These are phyloP conservation scores for Drosophila flavopinicola DNA, from an alignment of 2,888 invertebrate genomes.

Conservation along the genomic window DNA sequence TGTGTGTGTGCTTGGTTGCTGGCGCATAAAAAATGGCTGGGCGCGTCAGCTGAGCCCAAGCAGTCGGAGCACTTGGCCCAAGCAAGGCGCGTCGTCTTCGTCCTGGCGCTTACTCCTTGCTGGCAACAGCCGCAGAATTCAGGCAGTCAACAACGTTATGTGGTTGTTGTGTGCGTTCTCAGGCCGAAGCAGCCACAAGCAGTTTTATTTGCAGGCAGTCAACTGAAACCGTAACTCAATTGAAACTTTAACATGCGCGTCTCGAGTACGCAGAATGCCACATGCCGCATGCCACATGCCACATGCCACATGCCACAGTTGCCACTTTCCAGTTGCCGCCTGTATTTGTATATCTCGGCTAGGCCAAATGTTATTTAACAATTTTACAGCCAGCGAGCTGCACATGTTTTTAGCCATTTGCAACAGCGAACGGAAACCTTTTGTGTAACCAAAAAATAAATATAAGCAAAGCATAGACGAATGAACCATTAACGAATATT, in stretches of 20 bases:
- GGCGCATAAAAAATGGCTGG: slow-evolving; percentile 48
- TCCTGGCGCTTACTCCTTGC: background rate
- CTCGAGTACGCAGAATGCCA: slow-evolving; percentile 16
- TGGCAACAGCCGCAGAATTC: slow-evolving; percentile 7
- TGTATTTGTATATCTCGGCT: slow-evolving; percentile 19
- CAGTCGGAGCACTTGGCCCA: slow-evolving; percentile 16
- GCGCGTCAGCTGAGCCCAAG: slow-evolving; percentile 41
- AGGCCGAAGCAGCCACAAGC: slow-evolving; percentile 48
- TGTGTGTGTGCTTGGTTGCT: slow-evolving; percentile 23
- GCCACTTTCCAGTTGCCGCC: background rate
- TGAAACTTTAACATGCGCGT: slow-evolving; percentile 55
- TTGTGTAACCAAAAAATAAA: slow-evolving; percentile 11
- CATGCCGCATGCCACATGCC: slow-evolving; percentile 17
- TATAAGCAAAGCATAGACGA: background rate
- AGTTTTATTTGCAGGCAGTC: slow-evolving; percentile 60
- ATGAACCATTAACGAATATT: background rate
- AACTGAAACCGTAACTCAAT: slow-evolving; percentile 65
- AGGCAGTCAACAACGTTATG: slow-evolving; percentile 28
- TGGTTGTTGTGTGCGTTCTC: slow-evolving; percentile 34
- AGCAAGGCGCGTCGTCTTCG: background rate
- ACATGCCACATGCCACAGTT: slow-evolving; percentile 10
- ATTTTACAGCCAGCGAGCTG: slow-evolving; percentile 27
- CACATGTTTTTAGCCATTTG: slow-evolving; percentile 15
- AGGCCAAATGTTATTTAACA: slow-evolving; percentile 45
- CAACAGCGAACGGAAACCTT: slow-evolving; percentile 16